A percentile compares a stretch with the other conserved stretches of the same genome.
These are phyloP conservation scores for Axea sp. DNA, from an alignment of 2,888 invertebrate species.

Conservation along the genomic window DNA sequence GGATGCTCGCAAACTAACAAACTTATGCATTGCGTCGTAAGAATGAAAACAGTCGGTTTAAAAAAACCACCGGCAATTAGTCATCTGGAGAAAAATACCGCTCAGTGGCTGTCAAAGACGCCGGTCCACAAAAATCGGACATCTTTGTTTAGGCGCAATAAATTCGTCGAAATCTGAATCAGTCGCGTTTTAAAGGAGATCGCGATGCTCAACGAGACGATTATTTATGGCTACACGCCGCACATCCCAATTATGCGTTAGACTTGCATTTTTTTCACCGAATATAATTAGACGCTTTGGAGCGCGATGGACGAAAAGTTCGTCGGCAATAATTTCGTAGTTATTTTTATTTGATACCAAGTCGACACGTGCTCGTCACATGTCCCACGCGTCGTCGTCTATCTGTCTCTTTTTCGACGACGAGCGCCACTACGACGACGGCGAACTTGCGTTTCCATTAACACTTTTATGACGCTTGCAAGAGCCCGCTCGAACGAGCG, in stretches of 20 bases:
- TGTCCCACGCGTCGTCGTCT: constrained; percentile 65
- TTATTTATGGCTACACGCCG: constrained; percentile 34
- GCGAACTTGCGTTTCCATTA: constrained; percentile 70
- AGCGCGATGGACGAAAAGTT: constrained; percentile 17
- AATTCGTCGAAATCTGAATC: constrained; percentile 12
- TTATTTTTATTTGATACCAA: constrained; percentile 53
- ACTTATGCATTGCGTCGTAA: constrained; percentile 16
- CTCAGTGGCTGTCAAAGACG: not conserved
- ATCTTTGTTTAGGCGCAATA: constrained; percentile 6
- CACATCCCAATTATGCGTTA: constrained; percentile 22
- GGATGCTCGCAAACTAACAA: constrained; percentile 27
- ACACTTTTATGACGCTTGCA: constrained; percentile 72
- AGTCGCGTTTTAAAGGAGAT: not conserved
- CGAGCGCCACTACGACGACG: constrained; percentile 66
- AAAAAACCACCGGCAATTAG: constrained; percentile 37
- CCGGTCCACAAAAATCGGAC: not conserved
- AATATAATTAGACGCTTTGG: constrained; percentile 35
- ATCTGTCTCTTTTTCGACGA: constrained; percentile 55
- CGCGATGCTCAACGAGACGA: constrained; percentile 19
- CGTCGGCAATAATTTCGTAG: constrained; percentile 28
- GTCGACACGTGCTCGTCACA: constrained; percentile 78
- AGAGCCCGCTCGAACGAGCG: constrained; percentile 67
- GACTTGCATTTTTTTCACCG: constrained; percentile 1
- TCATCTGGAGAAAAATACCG: constrained; percentile 8
- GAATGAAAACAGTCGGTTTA: constrained; percentile 36